Percentiles rank a stretch among this genome's conserved stretches.
These are phyloP conservation scores for Hypomecis atomaria DNA, from an alignment of 2,888 invertebrate species.

Conservation along the genomic window DNA sequence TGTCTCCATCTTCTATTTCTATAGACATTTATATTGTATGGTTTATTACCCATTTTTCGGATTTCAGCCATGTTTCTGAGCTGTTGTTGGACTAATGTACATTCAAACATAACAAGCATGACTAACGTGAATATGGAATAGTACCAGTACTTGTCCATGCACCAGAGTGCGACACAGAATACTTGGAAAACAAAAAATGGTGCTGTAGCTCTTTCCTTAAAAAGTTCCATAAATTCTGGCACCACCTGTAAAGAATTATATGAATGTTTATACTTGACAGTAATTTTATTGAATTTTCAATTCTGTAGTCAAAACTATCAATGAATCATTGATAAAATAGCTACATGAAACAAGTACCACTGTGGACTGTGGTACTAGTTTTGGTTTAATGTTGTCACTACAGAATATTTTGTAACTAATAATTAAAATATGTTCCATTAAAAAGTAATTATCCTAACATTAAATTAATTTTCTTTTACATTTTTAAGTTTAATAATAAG, in stretches of 20 bases:
- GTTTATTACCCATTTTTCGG: slow-evolving; percentile 99
- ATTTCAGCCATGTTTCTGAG: slow-evolving; percentile 99
- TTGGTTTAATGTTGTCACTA: no score
- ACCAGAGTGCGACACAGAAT: slow-evolving; percentile 99
- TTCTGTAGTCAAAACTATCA: no score
- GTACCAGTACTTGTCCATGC: slow-evolving; percentile 99
- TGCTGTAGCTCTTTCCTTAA: slow-evolving; percentile 98
- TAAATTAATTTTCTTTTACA: no score
- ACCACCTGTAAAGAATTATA: slow-evolving; percentile 85
- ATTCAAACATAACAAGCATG: slow-evolving; percentile 98
- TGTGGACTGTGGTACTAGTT: no score
- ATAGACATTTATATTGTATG: slow-evolving; percentile 95
- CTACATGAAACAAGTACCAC: no score
- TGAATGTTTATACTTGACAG: no score
- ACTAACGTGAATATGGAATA: slow-evolving; percentile 98
- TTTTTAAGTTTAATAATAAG: no score
- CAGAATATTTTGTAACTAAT: no score
- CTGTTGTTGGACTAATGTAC: slow-evolving; percentile 99
- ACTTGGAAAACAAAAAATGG: slow-evolving; percentile 99
- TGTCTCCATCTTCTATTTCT: slow-evolving; percentile 95
- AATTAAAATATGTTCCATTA: no score
- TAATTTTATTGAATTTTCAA: no score
- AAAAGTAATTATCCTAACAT: no score
- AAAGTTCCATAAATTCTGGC: slow-evolving; percentile 98
- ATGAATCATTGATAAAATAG: no score